A percentile compares a stretch with the other conserved stretches of the same genome.
These are phyloP conservation scores for Diploscapter pachys DNA, from an alignment of 1,140 invertebrate species.

Conservation along the genomic window DNA sequence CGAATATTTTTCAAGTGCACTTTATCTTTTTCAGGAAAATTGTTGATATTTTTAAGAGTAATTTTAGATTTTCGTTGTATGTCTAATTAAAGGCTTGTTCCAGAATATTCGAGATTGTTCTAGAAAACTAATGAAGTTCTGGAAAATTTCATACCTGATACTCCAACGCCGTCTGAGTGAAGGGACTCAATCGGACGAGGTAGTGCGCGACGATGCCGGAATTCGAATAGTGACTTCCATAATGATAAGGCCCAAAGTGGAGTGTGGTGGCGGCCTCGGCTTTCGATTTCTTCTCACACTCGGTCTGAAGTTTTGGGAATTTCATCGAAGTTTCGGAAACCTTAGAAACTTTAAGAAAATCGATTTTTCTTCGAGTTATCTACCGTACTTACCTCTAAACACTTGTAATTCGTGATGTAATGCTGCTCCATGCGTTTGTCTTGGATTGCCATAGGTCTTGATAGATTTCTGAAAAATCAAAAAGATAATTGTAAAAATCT, in stretches of 20 bases:
- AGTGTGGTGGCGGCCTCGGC: conserved; percentile 26
- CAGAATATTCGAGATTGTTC: too few relatives aligned
- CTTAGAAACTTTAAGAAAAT: too few relatives aligned
- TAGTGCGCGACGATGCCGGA: conserved; percentile 89
- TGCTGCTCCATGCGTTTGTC: conserved; percentile 78
- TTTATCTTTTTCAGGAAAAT: too few relatives aligned
- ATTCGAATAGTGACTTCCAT: conserved; percentile 85
- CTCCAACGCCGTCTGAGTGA: conserved; percentile 82
- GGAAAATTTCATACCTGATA: conserved; percentile 73
- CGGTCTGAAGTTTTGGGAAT: conserved; percentile 6
- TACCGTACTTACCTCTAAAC: conserved; percentile 55
- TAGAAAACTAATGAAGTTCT: neutral
- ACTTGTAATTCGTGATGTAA: conserved; percentile 79
- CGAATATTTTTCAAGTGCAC: too few relatives aligned
- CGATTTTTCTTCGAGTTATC: too few relatives aligned
- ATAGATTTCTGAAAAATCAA: conserved; percentile 68
- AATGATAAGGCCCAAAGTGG: conserved; percentile 75
- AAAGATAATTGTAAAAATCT: neutral
- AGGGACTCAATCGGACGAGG: conserved; percentile 83
- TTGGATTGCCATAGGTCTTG: conserved; percentile 84
- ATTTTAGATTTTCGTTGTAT: too few relatives aligned
- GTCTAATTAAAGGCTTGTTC: too few relatives aligned
- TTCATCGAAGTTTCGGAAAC: neutral
- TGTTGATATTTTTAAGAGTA: too few relatives aligned
- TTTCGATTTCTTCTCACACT: conserved; percentile 22